A percentile compares a stretch with the other conserved stretches of the same genome.
phyloP scores from a whole-genome alignment of 2,113 vertebrate species.

The Gracilinanus agilis region DNA sequence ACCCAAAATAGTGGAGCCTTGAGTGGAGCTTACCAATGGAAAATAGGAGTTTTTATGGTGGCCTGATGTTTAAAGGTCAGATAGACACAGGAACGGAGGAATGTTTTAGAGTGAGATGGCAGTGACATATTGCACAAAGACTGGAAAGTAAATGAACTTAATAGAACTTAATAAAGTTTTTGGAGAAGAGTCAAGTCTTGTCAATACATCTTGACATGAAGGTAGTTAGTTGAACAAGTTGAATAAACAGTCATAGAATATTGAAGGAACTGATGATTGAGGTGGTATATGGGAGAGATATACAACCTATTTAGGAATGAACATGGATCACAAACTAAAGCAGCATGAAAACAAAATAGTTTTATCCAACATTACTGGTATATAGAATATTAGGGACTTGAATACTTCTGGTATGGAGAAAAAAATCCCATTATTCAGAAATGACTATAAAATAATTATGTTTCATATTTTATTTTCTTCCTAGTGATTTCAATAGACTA shows the following conservation, averaged over 20 bases:
- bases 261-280: constrained; percentile 94
- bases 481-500: constrained; percentile 17
- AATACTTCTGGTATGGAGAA: constrained; percentile 47
- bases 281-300: constrained; percentile 93
- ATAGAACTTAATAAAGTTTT: constrained; percentile 92
- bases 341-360: constrained; percentile 68
- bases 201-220: constrained; percentile 98
- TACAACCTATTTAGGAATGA: constrained; percentile 95
- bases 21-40: too few species aligned
- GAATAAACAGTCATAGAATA: constrained; percentile 93
- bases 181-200: constrained; percentile 93
- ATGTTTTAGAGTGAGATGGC: too few species aligned
- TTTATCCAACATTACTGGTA: constrained; percentile 79
- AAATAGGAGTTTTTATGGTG: too few species aligned
- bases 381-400: constrained; percentile 61
- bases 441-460: constrained; percentile 30
- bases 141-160: constrained; percentile 87
- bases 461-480: constrained; percentile 21
- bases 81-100: too few species aligned
- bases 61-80: too few species aligned
- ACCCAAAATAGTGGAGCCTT: too few species aligned
- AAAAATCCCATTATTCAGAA: constrained; percentile 45
- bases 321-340: constrained; percentile 77
- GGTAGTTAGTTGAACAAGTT: constrained; percentile 93
- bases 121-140: too few species aligned